Evolutionary conservation across 2,888 invertebrate genomes (phyloP).

Genomic region (Ectemnius cavifrons): DNA sequence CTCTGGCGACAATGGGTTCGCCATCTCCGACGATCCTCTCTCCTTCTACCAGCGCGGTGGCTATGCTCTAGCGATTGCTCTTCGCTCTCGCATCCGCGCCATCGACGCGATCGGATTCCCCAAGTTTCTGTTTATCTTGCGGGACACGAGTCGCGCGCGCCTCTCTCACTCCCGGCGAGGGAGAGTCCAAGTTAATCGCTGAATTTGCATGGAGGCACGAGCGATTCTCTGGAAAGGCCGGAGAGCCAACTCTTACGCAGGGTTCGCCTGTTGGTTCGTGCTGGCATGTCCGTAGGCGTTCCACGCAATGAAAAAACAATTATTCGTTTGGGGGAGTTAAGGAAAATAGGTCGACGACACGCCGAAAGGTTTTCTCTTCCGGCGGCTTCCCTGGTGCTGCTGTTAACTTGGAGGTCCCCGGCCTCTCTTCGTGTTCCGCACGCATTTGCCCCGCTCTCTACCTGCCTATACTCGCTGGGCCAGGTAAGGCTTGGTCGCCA

Average conservation of each 20-base stretch:
- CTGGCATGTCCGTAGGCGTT: too few relatives aligned
- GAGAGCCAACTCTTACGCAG: not conserved
- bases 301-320: slow-evolving; percentile 1
- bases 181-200: not conserved
- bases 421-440: not conserved
- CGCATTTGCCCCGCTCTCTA: not conserved
- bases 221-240: not conserved
- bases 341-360: slow-evolving; percentile 14
- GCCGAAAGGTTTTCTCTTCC: slow-evolving; percentile 28
- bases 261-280: too few relatives aligned
- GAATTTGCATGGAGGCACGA: slow-evolving; percentile 1
- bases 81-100: not conserved
- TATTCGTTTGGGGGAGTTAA: not conserved
- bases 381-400: not conserved
- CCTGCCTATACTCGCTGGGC: slow-evolving; percentile 8
- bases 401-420: not conserved
- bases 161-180: not conserved
- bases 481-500: slow-evolving; percentile 57
- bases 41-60: slow-evolving; percentile 39
- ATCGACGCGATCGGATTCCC: slow-evolving; percentile 23
- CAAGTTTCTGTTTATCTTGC: slow-evolving; percentile 15
- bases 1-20: slow-evolving; percentile 69
- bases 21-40: slow-evolving; percentile 65
- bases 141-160: slow-evolving; percentile 6
- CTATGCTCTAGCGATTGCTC: slow-evolving; percentile 25